A percentile compares a stretch with the other conserved stretches of the same genome.
phyloP scores from a whole-genome alignment of 2,113 vertebrate species.

The Ceratotherium simum region DNA sequence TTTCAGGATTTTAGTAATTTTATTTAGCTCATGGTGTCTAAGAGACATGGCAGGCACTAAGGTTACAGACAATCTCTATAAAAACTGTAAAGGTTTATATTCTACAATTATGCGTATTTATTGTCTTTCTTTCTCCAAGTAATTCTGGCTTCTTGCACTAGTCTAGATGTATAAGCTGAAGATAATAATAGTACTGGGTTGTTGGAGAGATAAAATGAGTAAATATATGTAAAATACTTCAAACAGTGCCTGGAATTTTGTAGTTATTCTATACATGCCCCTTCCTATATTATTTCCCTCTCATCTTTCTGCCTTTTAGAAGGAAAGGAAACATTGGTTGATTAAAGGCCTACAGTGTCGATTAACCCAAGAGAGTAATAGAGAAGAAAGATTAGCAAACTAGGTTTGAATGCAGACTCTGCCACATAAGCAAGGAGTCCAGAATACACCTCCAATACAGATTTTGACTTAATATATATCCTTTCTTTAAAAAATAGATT shows the following conservation, averaged over 20 bases:
- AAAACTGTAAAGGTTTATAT: background rate
- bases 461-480: background rate
- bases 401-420: background rate
- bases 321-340: background rate
- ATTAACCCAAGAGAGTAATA: background rate
- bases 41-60: background rate
- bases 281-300: background rate
- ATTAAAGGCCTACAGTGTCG: background rate
- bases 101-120: background rate
- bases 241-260: background rate
- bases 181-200: background rate
- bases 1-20: background rate
- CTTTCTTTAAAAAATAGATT: background rate
- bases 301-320: background rate
- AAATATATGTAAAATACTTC: background rate
- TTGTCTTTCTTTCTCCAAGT: background rate
- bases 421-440: background rate
- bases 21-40: background rate
- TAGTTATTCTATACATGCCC: background rate
- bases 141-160: background rate
- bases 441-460: background rate
- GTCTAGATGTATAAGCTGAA: background rate
- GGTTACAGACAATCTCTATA: background rate
- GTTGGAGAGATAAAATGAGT: background rate
- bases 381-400: background rate